Base-by-base conservation (phyloP, 1,140 invertebrate genomes). In the Diuraphis noxia region DNA sequence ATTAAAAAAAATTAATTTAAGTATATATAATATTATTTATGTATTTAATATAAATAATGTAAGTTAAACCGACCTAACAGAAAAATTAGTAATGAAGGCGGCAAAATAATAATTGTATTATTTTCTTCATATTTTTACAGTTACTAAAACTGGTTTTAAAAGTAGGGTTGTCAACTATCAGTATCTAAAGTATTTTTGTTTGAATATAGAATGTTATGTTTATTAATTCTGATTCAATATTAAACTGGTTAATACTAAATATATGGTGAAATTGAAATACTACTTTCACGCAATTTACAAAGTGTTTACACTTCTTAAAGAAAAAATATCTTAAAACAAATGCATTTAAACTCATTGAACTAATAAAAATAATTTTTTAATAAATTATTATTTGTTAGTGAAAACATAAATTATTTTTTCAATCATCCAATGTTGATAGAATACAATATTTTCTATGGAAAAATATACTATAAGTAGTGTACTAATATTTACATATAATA, bases 121-220 rank as follows among this genome's bases (percentile, higher is more conserved):
- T 49, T 52, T 86, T 86, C 40, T 86, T 34, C n/a, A 88, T 1
- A 21, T 36, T 49, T 72, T 34, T 79, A 90, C 88, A 43, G 72
- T 90, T 90, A 90, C 23, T 38, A 82, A 82, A 91, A 82, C 77
- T 49, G 43, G 89, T 91, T 91, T 89, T 88, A 56, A 86, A 82
- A 88, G 56, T 52, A 88, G 25, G 49, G 49, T 63, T 88, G 40
- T 36, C 86, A 56, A 88, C 86, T 9, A 36, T 56, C 9, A 87
- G 46, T 52, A 52, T 40, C 34, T 56, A n/a, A n/a, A n/a, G n/a
- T n/a, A 4, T 19, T 17, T 46, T 56, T 23, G 17, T 56, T 56
- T 63, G 4, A 52, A 38, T 40, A 63, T 25, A 30, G 30, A 56
- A 63, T 63, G 30, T 52, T 86, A 52, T 3, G 34, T 46, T 36